phyloP scores from a whole-genome alignment of 1,140 invertebrate genomes.

The Orchestia grillus region DNA sequence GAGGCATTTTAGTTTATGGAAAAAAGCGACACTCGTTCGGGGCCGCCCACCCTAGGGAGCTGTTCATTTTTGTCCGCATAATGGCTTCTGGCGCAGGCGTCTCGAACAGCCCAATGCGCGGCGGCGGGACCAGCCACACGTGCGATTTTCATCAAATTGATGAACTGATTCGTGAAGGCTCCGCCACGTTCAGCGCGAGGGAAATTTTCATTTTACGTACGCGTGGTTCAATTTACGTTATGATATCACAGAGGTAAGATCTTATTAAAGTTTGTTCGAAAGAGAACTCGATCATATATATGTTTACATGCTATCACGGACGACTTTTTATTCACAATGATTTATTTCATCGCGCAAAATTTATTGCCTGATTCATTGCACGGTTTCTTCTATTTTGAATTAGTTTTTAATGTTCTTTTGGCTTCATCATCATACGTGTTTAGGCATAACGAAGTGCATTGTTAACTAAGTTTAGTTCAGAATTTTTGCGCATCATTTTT shows the following conservation, averaged over 20 bases:
- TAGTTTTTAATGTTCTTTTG: no score
- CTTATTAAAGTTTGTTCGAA: background rate
- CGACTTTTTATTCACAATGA: no score
- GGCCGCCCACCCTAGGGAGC: slow-evolving; percentile 20
- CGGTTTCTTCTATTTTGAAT: no score
- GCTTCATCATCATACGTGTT: no score
- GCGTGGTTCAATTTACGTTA: background rate
- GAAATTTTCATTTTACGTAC: background rate
- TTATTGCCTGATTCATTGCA: no score
- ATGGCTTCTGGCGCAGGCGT: slow-evolving; percentile 14
- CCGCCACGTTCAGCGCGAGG: background rate
- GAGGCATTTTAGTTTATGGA: slow-evolving; percentile 39
- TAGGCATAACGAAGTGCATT: no score
- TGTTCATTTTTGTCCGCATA: slow-evolving; percentile 38
- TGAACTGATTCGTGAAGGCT: background rate
- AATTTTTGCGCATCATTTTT: no score
- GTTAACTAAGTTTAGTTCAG: no score
- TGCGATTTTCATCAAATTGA: background rate
- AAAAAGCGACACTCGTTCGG: slow-evolving; percentile 31
- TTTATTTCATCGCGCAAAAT: no score
- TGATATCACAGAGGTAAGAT: background rate
- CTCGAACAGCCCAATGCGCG: background rate
- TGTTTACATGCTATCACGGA: no score
- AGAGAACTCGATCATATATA: no score
- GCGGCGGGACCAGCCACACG: background rate